A percentile compares a stretch with the other conserved stretches of the same genome.
These are phyloP conservation scores for Pyralis farinalis DNA, from an alignment of 2,888 invertebrate species.

Conservation along the genomic window DNA sequence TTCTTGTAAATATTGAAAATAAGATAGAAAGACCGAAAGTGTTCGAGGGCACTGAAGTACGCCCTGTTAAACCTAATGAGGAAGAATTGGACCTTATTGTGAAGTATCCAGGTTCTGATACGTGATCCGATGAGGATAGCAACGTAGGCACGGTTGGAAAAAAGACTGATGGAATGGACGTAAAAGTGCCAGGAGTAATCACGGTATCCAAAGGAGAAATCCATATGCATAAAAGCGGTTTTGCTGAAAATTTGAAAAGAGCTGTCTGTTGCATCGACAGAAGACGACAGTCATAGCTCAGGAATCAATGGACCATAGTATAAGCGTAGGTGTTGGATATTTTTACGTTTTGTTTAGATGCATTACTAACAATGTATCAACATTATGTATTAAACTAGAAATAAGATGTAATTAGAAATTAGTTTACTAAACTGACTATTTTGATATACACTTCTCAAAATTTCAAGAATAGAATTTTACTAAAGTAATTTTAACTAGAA, in stretches of 20 bases:
- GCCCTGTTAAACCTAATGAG: slow-evolving; percentile 53
- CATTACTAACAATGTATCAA: slow-evolving; percentile 2
- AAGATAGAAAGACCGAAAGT: slow-evolving; percentile 65
- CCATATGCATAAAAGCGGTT: slow-evolving; percentile 61
- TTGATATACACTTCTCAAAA: not conserved
- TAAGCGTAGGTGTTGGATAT: slow-evolving; percentile 1
- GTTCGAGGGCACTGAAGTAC: slow-evolving; percentile 58
- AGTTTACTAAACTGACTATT: not conserved
- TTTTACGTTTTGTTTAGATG: not conserved
- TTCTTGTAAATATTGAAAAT: slow-evolving; percentile 69
- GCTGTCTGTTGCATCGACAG: slow-evolving; percentile 73
- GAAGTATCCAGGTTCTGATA: slow-evolving; percentile 70
- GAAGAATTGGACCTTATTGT: slow-evolving; percentile 74
- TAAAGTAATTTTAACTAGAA: too few species aligned
- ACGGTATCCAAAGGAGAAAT: slow-evolving; percentile 48
- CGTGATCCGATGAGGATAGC: slow-evolving; percentile 74
- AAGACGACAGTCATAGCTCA: slow-evolving; percentile 61
- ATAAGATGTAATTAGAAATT: not conserved
- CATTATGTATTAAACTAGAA: not conserved
- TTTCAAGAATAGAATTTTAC: too few species aligned
- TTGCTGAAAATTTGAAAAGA: slow-evolving; percentile 66
- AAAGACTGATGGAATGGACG: slow-evolving; percentile 54
- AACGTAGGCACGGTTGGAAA: slow-evolving; percentile 39
- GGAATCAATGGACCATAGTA: slow-evolving; percentile 4
- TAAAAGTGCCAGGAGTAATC: slow-evolving; percentile 35